Evolutionary conservation across 2,113 vertebrate genomes (phyloP), one percentile per base, ranked within the genome.

Genomic region (Lucifuga dentata): DNA sequence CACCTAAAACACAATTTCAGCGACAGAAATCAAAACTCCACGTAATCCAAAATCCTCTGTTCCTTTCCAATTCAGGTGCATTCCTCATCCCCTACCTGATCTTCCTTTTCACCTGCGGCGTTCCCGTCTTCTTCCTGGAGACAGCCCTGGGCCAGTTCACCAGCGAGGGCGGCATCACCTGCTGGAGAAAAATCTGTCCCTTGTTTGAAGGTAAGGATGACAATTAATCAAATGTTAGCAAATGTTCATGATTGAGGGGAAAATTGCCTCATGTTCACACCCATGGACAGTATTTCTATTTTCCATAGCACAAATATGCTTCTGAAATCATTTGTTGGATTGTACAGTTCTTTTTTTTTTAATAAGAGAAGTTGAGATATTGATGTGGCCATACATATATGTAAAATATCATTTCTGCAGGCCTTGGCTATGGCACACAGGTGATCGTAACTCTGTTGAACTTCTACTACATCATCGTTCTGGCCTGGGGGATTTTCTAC

Each of bases 11-110:
- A 29, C 26, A 7, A 29, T 29, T 29, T 29, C 3, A 29, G 3
- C 7, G 7, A 29, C 26, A 29, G 26, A 29, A 29, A 29, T 29
- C 3, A 29, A 29, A 29, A 29, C 13, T 32, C 26, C 21, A 5
- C 2, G 15, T 20, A 20, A 53, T 21, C n/a, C 21, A 39, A 5
- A 15, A 32, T 48, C 17, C 10, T 50, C 46, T 41, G 1, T 5
- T 59, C 5, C 48, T 20, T 39, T 8, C 35, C 8, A 4, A 15
- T 45, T 24, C 83, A 98, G 97, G 97, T 87, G 97, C 97, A 0
- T 98, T 98, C 89, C 95, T 98, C 80, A 97, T 98, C 76, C 96
- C 97, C 16, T 98, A 98, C 87, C 87, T 98, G 86, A 95, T 98
- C 81, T 98, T 98, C 87, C 94, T 98, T 53, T 94, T 98, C 74